A percentile compares a stretch with the other conserved stretches of the same genome.
Evolutionary conservation across 2,113 vertebrate species (phyloP).

Genomic region (Amblyopsis rosae): DNA sequence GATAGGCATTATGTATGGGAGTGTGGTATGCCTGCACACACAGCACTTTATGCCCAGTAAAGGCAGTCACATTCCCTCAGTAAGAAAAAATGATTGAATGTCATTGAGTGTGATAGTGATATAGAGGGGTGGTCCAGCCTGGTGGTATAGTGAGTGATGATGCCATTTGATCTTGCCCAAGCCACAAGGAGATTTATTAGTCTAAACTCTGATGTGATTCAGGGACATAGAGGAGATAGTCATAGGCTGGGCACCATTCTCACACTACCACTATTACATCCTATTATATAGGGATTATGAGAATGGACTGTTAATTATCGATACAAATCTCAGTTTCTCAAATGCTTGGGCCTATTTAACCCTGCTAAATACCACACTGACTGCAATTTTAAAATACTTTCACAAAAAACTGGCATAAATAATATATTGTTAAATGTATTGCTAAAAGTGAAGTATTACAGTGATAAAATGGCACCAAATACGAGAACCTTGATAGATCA

Average conservation of each 20-base stretch:
- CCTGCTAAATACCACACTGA: too few relatives aligned
- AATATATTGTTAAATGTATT: too few relatives aligned
- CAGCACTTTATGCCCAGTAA: constrained; percentile 56
- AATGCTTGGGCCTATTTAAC: too few relatives aligned
- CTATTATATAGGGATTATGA: too few relatives aligned
- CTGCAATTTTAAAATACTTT: too few relatives aligned
- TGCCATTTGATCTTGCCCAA: constrained; percentile 39
- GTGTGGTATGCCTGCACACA: constrained; percentile 47
- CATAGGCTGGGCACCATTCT: constrained; percentile 8
- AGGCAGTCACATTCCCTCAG: constrained; percentile 44
- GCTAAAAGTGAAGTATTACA: too few relatives aligned
- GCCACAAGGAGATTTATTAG: constrained; percentile 49
- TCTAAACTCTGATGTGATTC: constrained; percentile 37
- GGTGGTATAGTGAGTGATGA: constrained; percentile 48
- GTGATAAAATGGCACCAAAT: too few relatives aligned
- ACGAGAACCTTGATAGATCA: too few relatives aligned
- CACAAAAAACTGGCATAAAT: too few relatives aligned
- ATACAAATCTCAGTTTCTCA: too few relatives aligned
- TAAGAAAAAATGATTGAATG: constrained; percentile 47
- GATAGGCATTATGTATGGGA: constrained; percentile 53
- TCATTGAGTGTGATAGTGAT: constrained; percentile 47
- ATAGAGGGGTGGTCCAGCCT: constrained; percentile 41
- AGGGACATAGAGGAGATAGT: constrained; percentile 29
- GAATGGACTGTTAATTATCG: not conserved
- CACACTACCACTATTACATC: not conserved